A percentile compares a stretch with the other conserved stretches of the same genome.
Conservation (phyloP, 2,888 invertebrate species). For the Bembecia ichneumoniformis region DNA sequence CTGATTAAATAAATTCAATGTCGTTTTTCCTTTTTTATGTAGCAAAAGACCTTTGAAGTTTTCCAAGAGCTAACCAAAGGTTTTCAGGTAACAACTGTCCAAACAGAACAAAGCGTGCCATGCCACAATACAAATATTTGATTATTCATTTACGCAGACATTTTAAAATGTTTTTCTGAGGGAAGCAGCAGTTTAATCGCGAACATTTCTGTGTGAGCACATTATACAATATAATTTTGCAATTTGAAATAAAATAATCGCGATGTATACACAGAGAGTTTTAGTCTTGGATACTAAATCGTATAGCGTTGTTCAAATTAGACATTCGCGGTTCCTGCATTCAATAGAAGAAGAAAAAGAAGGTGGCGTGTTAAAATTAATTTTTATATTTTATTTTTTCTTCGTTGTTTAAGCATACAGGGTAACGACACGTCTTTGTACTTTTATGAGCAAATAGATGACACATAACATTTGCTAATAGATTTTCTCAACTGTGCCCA, state of each 20-base stretch:
- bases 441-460: constrained; percentile 14
- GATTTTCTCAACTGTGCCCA: constrained; percentile 44
- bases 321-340: constrained; percentile 49
- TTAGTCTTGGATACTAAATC: constrained; percentile 42
- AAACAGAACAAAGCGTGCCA: constrained; percentile 54
- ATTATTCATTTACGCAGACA: constrained; percentile 16
- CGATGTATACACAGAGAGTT: constrained; percentile 46
- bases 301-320: constrained; percentile 52
- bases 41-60: constrained; percentile 24
- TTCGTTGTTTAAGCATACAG: not conserved
- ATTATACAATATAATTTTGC: not conserved
- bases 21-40: constrained; percentile 31
- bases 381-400: too few species aligned
- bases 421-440: not conserved
- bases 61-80: constrained; percentile 23
- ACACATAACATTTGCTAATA: constrained; percentile 45
- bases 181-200: constrained; percentile 21
- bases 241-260: constrained; percentile 6
- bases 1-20: constrained; percentile 47
- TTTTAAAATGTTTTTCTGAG: constrained; percentile 14
- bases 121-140: constrained; percentile 25
- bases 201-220: constrained; percentile 16
- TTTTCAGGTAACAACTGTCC: constrained; percentile 48
- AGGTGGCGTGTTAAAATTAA: constrained; percentile 21
- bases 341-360: constrained; percentile 53